phyloP scores from a whole-genome alignment of 2,113 vertebrate genomes.

The Phasianus colchicus region DNA sequence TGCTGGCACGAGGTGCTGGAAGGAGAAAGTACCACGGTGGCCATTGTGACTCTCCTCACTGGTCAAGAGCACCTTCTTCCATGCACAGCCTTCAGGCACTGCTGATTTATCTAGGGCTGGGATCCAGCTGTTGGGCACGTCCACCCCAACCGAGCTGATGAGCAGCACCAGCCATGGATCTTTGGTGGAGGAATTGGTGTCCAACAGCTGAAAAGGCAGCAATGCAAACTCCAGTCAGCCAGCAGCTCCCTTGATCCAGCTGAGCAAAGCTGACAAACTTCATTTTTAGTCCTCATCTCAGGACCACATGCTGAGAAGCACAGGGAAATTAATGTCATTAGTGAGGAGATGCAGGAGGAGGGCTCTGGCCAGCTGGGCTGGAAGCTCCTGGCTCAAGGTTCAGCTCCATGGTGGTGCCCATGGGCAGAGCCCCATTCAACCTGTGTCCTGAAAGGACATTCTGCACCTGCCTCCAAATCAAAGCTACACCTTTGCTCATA shows the following conservation, averaged over 20 bases:
- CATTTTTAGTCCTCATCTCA: not conserved
- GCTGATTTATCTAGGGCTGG: not conserved
- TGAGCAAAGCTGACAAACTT: conserved; percentile 42
- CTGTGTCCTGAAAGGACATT: not conserved
- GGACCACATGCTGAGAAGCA: not conserved
- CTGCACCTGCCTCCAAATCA: not conserved
- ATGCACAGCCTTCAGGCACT: not conserved
- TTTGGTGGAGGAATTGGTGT: not conserved
- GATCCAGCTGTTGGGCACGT: not conserved
- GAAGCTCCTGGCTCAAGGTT: not conserved
- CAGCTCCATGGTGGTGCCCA: not conserved
- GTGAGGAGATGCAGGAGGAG: not conserved
- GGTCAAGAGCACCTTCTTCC: not conserved
- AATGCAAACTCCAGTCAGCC: not conserved
- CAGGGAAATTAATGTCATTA: not conserved
- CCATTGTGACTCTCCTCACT: fast-evolving
- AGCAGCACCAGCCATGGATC: not conserved
- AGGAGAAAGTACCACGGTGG: not conserved
- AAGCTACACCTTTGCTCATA: not conserved
- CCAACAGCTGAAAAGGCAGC: not conserved
- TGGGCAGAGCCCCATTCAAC: not conserved
- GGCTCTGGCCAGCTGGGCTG: not conserved
- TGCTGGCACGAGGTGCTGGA: not conserved
- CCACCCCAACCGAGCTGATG: not conserved
- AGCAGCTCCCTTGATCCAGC: not conserved